phyloP scores from a whole-genome alignment of 2,888 invertebrate species.

The Neria commutata region DNA sequence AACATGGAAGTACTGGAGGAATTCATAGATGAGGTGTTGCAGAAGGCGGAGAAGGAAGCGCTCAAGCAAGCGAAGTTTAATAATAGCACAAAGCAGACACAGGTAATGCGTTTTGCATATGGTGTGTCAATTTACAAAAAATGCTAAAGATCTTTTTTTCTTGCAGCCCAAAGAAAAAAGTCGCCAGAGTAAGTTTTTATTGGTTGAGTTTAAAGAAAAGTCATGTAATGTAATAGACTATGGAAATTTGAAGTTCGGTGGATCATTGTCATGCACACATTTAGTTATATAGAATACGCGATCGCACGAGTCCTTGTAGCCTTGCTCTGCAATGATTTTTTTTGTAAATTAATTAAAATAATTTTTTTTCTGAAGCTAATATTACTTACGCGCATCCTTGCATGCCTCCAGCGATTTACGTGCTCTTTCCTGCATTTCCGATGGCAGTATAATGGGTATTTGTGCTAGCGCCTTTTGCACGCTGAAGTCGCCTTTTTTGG shows the following conservation, averaged over 20 bases:
- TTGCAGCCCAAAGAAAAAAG: constrained; percentile 50
- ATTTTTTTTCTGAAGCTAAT: background rate
- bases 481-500: constrained; percentile 55
- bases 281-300: constrained; percentile 50
- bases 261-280: constrained; percentile 51
- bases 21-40: constrained; percentile 69
- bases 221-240: constrained; percentile 32
- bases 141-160: constrained; percentile 9
- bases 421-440: constrained; percentile 46
- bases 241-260: constrained; percentile 51
- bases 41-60: constrained; percentile 68
- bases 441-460: constrained; percentile 53
- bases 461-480: constrained; percentile 50
- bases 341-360: background rate
- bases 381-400: constrained; percentile 54
- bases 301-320: constrained; percentile 53
- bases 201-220: background rate
- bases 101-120: constrained; percentile 53
- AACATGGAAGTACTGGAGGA: constrained; percentile 67
- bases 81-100: constrained; percentile 65
- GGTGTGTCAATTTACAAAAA: background rate
- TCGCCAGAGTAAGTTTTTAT: constrained; percentile 49
- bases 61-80: constrained; percentile 62
- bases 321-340: constrained; percentile 47
- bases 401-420: constrained; percentile 44